Evolutionary conservation across 2,888 invertebrate species (phyloP).

Genomic region (Drosophila atroscutellata): DNA sequence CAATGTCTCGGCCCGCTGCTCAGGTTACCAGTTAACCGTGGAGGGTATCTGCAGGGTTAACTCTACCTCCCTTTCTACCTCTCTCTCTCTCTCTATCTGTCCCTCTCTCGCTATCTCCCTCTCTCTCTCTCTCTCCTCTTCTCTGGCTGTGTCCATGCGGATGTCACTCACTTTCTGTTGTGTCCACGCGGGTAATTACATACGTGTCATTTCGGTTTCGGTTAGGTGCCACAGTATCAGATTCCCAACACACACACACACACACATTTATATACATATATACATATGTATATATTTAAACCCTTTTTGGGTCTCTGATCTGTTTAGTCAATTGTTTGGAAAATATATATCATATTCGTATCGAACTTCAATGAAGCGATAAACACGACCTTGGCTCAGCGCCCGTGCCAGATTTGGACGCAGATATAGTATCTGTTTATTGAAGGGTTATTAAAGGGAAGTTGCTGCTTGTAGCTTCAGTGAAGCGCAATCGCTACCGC

Average conservation of each 20-base stretch:
- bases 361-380: constrained; percentile 50
- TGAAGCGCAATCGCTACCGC: constrained; percentile 61
- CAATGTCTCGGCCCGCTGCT: constrained; percentile 73
- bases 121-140: neutral
- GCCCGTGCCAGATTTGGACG: constrained; percentile 64
- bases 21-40: constrained; percentile 70
- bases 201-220: constrained; percentile 82
- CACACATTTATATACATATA: neutral
- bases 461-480: constrained; percentile 25
- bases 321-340: constrained; percentile 84
- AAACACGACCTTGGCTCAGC: constrained; percentile 64
- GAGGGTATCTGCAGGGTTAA: constrained; percentile 21
- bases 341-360: constrained; percentile 70
- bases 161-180: constrained; percentile 36
- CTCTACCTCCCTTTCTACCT: constrained; percentile 1
- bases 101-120: neutral
- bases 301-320: constrained; percentile 67
- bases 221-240: constrained; percentile 84
- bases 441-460: neutral
- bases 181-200: constrained; percentile 80
- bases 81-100: neutral
- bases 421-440: neutral
- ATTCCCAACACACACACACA: constrained; percentile 63
- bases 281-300: constrained; percentile 47
- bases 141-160: neutral